Evolutionary conservation across 2,888 invertebrate genomes (phyloP), one percentile per base, ranked within the genome.

Genomic region (Isotomurus palustris): DNA sequence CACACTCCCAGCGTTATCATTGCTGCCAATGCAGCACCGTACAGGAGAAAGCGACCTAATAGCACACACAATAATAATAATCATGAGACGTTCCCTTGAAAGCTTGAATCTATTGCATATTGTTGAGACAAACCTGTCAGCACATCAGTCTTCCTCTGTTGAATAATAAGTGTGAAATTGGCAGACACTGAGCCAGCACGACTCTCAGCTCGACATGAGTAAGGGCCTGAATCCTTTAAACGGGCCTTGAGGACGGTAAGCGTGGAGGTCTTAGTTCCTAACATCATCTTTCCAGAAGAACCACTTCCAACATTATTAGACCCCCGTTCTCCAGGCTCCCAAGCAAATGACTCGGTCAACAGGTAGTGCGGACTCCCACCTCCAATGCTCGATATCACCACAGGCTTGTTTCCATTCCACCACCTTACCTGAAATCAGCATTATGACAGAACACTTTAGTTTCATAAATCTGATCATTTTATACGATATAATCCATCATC

Each of bases 131-230:
- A 49, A 69, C 66, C 69, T 47, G 67, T 56, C 22, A 64, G 47
- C 22, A 59, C 53, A 28, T 69, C 66, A 29, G 83, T 81, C 51
- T 64, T 70, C 67, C 82, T 83, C 65, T 83, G 82, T 41, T 84
- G 83, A 62, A 89, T 83, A 1, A 83, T 81, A 70, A 90, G 77
- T 58, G 83, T 86, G 56, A 89, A 83, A 72, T 84, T 84, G 22
- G 84, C 84, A 75, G 86, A 85, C 12, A 84, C 84, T 72, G 81
- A 82, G 1, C 88, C 89, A 3, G 89, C 89, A 74, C 85, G 83
- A 73, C 88, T 89, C 74, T 88, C 87, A 0, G 88, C 88, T 53
- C 83, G 80, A 73, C 90, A 90, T 43, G 83, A 82, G 73, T 88
- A 89, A 47, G 82, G 79, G 40, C 88, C 88, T 36, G 86, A 83